Conservation (phyloP, 2,797 vertebrate species). For the Thalassophryne amazonica region DNA sequence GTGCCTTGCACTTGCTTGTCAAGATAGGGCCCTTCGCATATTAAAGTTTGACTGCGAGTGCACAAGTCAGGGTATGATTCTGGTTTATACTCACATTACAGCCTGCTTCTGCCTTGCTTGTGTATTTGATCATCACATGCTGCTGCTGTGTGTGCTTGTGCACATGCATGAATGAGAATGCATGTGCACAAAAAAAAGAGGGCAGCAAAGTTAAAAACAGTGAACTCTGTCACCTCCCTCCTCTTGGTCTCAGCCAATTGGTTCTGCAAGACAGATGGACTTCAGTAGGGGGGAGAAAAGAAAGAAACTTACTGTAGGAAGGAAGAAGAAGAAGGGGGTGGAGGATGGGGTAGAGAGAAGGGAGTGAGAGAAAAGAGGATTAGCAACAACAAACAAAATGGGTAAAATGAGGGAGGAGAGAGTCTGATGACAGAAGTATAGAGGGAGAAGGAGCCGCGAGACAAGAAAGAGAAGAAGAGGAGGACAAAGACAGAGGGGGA, state of each 20-base stretch:
- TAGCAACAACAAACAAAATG: not conserved
- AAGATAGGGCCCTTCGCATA: too few relatives aligned
- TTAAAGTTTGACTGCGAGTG: not conserved
- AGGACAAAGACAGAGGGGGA: slow-evolving; percentile 6
- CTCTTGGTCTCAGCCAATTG: slow-evolving; percentile 51
- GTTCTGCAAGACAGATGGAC: slow-evolving; percentile 22
- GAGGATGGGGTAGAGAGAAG: not conserved
- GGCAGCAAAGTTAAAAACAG: slow-evolving; percentile 9
- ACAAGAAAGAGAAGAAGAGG: not conserved
- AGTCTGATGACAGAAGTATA: not conserved
- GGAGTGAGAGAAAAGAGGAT: not conserved
- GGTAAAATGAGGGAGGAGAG: not conserved
- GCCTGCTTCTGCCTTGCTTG: slow-evolving; percentile 38
- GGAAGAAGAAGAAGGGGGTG: not conserved
- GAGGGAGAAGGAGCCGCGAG: not conserved
- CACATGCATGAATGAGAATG: not conserved
- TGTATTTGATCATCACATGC: slow-evolving; percentile 20
- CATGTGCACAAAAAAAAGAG: not conserved
- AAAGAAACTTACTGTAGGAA: slow-evolving; percentile 15
- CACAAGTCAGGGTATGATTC: not conserved
- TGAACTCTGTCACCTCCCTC: slow-evolving; percentile 10
- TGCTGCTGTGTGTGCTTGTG: slow-evolving; percentile 3
- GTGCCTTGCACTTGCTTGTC: too few relatives aligned
- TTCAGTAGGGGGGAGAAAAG: not conserved
- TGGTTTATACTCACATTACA: slow-evolving; percentile 13